These are phyloP conservation scores for Cynopterus sphinx DNA, from an alignment of 2,797 vertebrate genomes.

Conservation along the genomic window DNA sequence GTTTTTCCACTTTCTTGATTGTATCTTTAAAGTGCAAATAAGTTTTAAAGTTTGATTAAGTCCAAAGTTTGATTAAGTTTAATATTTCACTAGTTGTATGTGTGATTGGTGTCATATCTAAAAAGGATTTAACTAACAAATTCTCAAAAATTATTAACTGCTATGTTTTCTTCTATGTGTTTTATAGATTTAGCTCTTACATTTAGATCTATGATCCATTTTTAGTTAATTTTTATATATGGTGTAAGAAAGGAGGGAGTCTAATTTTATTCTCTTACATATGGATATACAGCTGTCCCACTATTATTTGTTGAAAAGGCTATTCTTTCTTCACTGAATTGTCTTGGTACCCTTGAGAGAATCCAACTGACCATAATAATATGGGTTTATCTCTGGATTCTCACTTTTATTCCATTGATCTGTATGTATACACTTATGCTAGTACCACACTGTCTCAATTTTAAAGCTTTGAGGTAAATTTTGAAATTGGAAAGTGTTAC, in stretches of 20 bases:
- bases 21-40: neutral
- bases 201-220: neutral
- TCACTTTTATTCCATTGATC: neutral
- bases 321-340: neutral
- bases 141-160: neutral
- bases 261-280: neutral
- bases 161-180: neutral
- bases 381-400: neutral
- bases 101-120: neutral
- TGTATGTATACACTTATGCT: neutral
- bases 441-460: neutral
- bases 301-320: neutral
- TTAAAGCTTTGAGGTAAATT: neutral
- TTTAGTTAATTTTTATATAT: neutral
- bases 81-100: neutral
- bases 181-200: neutral
- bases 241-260: neutral
- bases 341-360: neutral
- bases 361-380: neutral
- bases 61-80: neutral
- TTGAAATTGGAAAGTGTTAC: neutral
- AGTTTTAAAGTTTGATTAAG: neutral
- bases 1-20: neutral
- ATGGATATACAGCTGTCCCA: neutral
- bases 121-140: neutral